Evolutionary conservation across 92 coral and sea anemone species (phyloP).

Genomic region (Palythoa grandiflora): DNA sequence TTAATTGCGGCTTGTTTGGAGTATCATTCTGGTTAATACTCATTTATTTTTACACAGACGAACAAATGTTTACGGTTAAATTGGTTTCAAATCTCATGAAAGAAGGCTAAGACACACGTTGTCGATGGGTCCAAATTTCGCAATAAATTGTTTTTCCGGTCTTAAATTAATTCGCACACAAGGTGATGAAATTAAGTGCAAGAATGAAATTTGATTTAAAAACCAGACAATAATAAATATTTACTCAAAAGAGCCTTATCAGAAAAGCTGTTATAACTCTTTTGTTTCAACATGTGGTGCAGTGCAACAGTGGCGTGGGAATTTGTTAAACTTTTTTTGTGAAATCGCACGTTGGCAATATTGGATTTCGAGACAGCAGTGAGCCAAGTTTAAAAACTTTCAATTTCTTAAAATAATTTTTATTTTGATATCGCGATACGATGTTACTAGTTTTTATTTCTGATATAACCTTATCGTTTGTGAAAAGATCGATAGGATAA

Average conservation of each 20-base stretch:
- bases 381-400: neutral
- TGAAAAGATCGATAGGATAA: neutral
- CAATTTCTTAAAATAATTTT: neutral
- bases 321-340: constrained; percentile 31
- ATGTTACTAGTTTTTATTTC: neutral
- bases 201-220: constrained; percentile 23
- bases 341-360: constrained; percentile 18
- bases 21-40: neutral
- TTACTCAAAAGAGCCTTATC: constrained; percentile 40
- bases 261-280: constrained; percentile 25
- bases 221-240: constrained; percentile 43
- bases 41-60: neutral
- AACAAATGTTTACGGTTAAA: neutral
- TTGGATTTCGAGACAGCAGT: constrained; percentile 14
- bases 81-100: neutral
- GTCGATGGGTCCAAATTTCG: neutral
- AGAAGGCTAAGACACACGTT: neutral
- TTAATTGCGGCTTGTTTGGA: neutral
- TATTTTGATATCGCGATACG: neutral
- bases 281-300: constrained; percentile 40
- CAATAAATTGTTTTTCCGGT: neutral
- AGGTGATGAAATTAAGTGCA: neutral
- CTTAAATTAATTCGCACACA: neutral
- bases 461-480: neutral
- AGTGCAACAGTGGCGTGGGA: constrained; percentile 46